A percentile compares a stretch with the other conserved stretches of the same genome.
These are phyloP conservation scores for Erythrolamprus reginae DNA, from an alignment of 2,113 vertebrate genomes.

Conservation along the genomic window DNA sequence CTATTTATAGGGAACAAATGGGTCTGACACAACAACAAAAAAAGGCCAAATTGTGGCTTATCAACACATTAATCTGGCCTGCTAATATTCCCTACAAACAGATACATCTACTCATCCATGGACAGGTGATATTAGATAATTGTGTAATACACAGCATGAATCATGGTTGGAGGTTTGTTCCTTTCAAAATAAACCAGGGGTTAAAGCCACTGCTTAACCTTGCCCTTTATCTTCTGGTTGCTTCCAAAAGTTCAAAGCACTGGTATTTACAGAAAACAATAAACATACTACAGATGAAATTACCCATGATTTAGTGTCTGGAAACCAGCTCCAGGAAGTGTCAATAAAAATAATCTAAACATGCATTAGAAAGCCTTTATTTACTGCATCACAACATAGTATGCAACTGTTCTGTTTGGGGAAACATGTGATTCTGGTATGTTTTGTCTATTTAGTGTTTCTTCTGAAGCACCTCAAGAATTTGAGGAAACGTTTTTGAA, in stretches of 20 bases:
- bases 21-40: background rate
- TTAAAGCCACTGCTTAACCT: background rate
- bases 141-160: background rate
- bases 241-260: background rate
- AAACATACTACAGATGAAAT: background rate
- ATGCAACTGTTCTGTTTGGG: background rate
- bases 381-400: background rate
- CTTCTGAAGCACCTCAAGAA: background rate
- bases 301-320: background rate
- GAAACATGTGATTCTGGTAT: background rate
- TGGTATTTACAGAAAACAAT: background rate
- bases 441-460: background rate
- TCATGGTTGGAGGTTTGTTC: background rate
- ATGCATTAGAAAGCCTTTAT: background rate
- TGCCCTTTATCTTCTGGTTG: background rate
- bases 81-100: background rate
- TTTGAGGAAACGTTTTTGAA: background rate
- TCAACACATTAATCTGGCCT: background rate
- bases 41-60: background rate
- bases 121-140: background rate
- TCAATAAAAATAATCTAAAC: background rate
- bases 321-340: background rate
- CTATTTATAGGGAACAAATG: background rate
- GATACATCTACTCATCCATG: background rate
- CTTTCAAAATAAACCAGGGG: background rate